A percentile compares a stretch with the other conserved stretches of the same genome.
Evolutionary conservation across 2,888 invertebrate genomes (phyloP).

Genomic region (Taphrorychus bicolor): DNA sequence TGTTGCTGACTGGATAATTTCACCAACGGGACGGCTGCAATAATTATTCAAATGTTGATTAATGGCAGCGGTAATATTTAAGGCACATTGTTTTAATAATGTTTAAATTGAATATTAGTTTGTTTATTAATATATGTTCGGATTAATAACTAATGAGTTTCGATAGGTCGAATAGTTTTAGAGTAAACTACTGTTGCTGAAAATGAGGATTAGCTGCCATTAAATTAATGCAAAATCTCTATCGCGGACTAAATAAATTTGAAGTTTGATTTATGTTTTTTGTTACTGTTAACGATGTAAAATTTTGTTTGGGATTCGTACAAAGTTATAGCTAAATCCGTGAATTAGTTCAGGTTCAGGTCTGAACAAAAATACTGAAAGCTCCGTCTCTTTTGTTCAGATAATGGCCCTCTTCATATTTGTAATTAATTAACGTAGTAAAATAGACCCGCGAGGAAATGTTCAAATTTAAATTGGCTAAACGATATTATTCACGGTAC

Average conservation of each 20-base stretch:
- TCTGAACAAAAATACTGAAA: too few relatives aligned
- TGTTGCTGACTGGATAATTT: conserved; percentile 26
- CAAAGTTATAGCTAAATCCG: too few relatives aligned
- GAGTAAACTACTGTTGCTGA: conserved; percentile 17
- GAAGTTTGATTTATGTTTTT: background rate
- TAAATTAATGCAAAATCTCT: conserved; percentile 5
- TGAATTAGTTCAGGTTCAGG: too few relatives aligned
- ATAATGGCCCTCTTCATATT: background rate
- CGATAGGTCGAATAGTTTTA: conserved; percentile 15
- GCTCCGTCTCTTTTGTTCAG: background rate
- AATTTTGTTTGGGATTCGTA: too few relatives aligned
- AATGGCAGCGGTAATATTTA: conserved; percentile 28
- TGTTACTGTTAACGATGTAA: background rate
- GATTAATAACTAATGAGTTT: conserved; percentile 29
- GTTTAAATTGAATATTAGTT: conserved; percentile 34
- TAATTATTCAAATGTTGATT: conserved; percentile 38
- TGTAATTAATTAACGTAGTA: background rate
- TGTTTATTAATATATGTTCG: conserved; percentile 26
- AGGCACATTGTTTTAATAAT: conserved; percentile 37
- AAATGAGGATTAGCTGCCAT: conserved; percentile 6
- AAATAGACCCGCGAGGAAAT: background rate
- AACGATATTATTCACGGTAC: conserved; percentile 41
- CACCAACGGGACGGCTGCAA: conserved; percentile 19
- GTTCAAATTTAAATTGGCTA: conserved; percentile 35
- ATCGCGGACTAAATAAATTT: background rate